Conservation (phyloP, 2,113 vertebrate genomes). For the Paedocypris sp. region DNA sequence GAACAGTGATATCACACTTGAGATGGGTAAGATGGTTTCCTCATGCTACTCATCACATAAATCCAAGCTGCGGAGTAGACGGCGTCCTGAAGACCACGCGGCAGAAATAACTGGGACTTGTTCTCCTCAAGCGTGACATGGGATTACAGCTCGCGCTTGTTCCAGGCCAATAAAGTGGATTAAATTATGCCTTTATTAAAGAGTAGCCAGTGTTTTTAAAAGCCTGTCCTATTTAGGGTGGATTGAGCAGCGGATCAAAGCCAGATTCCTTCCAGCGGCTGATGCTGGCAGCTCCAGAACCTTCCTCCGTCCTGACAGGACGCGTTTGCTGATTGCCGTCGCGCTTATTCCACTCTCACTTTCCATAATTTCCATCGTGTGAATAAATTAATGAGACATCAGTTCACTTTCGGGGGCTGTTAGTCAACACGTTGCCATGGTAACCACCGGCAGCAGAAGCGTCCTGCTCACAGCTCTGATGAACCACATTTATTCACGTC, state of each 20-base stretch:
- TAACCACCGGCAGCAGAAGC: slow-evolving; percentile 23
- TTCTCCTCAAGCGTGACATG: neutral
- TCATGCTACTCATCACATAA: too few species aligned
- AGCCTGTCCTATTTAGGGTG: slow-evolving; percentile 22
- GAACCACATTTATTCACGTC: too few species aligned
- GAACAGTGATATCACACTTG: too few species aligned
- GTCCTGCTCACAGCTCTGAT: too few species aligned
- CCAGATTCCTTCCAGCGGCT: neutral
- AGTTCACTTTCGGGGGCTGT: slow-evolving; percentile 13
- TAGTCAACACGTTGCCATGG: slow-evolving; percentile 20
- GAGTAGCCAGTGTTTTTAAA: slow-evolving; percentile 10
- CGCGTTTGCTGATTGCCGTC: neutral
- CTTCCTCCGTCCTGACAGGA: neutral
- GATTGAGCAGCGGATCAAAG: slow-evolving; percentile 2
- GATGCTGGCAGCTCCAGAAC: neutral
- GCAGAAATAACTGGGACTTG: neutral
- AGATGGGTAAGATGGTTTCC: too few species aligned
- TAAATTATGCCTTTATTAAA: neutral
- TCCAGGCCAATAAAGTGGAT: slow-evolving; percentile 1
- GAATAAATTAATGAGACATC: slow-evolving; percentile 30
- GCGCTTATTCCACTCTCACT: neutral
- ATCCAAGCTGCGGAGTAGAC: too few species aligned
- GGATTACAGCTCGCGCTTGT: neutral
- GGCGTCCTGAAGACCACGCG: too few species aligned
- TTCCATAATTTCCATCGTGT: slow-evolving; percentile 22